Evolutionary conservation across 2,888 invertebrate species (phyloP).

Genomic region (Minunthozetes semirufus): DNA sequence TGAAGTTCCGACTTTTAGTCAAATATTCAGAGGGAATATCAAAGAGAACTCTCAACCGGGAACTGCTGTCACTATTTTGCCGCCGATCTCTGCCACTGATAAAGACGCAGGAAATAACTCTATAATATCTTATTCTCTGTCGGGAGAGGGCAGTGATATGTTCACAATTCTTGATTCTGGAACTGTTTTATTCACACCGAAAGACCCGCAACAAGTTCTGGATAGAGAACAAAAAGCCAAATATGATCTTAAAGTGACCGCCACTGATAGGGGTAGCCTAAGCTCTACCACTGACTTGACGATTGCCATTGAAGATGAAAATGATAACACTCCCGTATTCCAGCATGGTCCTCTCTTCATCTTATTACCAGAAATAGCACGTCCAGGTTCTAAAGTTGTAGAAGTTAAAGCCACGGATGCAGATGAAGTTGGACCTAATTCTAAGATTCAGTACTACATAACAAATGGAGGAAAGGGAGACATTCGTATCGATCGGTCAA

Average conservation of each 20-base stretch:
- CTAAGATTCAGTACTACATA: conserved; percentile 44
- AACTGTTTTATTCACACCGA: conserved; percentile 43
- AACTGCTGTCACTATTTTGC: conserved; percentile 43
- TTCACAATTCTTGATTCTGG: conserved; percentile 54
- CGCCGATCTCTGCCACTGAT: conserved; percentile 61
- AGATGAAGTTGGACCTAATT: conserved; percentile 44
- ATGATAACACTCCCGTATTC: conserved; percentile 59
- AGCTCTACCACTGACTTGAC: conserved; percentile 65
- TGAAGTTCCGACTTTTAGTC: conserved; percentile 44
- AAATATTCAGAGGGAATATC: conserved; percentile 43
- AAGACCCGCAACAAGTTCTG: conserved; percentile 39
- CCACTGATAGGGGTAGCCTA: conserved; percentile 55
- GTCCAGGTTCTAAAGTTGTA: conserved; percentile 45
- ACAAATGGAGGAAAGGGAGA: conserved; percentile 42
- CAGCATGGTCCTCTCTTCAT: conserved; percentile 44
- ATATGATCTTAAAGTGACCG: conserved; percentile 43
- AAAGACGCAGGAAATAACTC: conserved; percentile 48
- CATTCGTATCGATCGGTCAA: conserved; percentile 46
- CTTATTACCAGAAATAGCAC: conserved; percentile 46
- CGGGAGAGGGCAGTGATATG: conserved; percentile 42
- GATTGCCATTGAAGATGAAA: conserved; percentile 67
- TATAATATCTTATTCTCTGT: conserved; percentile 41
- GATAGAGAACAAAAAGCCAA: conserved; percentile 41
- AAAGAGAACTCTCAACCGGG: conserved; percentile 44
- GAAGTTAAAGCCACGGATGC: conserved; percentile 57